These are phyloP conservation scores for Macrotis lagotis DNA, from an alignment of 2,113 vertebrate species.

Conservation along the genomic window DNA sequence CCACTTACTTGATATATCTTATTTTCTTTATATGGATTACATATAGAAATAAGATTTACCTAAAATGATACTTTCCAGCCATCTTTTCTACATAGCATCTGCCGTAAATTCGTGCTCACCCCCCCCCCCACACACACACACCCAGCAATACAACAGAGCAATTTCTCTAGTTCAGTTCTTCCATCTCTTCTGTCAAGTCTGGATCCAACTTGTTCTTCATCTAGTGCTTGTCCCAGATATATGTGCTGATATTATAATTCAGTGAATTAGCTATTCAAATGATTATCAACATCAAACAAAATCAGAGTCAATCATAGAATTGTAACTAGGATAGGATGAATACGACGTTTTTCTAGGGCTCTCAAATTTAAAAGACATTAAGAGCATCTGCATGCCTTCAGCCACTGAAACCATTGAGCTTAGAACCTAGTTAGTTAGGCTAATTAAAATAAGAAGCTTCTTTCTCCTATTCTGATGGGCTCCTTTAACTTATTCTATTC, in stretches of 20 bases:
- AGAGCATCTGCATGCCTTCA: not conserved
- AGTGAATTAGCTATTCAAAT: not conserved
- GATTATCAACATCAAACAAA: not conserved
- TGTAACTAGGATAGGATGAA: not conserved
- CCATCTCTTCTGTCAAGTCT: not conserved
- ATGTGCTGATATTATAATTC: not conserved
- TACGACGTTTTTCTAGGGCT: not conserved
- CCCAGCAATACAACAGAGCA: too few species aligned
- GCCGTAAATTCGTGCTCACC: too few species aligned
- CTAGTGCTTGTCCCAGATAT: not conserved
- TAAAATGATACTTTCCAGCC: too few species aligned
- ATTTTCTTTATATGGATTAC: too few species aligned
- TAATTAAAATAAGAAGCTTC: not conserved
- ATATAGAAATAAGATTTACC: too few species aligned
- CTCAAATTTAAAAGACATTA: not conserved
- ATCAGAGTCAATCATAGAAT: not conserved
- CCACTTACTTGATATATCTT: too few species aligned
- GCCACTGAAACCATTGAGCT: not conserved
- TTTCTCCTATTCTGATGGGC: not conserved
- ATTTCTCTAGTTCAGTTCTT: not conserved
- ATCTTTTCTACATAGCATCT: too few species aligned
- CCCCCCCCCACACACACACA: too few species aligned
- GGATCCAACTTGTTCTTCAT: not conserved
- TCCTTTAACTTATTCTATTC: not conserved
- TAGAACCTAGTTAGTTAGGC: not conserved